Percentiles rank a stretch among this genome's conserved stretches.
Conservation (phyloP, 2,113 vertebrate genomes). For the Lepisosteus oculatus region DNA sequence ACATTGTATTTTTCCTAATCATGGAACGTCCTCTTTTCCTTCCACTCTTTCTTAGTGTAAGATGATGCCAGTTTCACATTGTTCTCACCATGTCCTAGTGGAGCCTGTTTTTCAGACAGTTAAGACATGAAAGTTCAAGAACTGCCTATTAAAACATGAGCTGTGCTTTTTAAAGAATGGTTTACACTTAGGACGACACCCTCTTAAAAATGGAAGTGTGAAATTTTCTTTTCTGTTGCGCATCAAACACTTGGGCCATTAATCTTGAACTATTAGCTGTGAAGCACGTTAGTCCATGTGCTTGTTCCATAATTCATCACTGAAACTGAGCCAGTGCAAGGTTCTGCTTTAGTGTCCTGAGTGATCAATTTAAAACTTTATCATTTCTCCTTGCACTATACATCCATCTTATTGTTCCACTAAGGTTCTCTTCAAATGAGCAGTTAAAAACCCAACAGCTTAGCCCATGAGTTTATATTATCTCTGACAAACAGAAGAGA, state of each 20-base stretch:
- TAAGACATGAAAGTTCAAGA: constrained; percentile 25
- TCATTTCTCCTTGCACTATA: constrained; percentile 1
- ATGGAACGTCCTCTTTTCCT: too few relatives aligned
- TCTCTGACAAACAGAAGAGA: constrained; percentile 34
- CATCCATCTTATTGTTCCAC: constrained; percentile 19
- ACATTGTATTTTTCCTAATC: too few relatives aligned
- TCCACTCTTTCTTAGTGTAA: too few relatives aligned
- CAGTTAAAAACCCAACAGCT: constrained; percentile 15
- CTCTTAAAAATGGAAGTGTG: constrained; percentile 14
- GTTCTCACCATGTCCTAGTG: too few relatives aligned
- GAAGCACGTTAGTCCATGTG: constrained; percentile 13
- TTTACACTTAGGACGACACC: neutral
- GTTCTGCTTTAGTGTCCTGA: neutral
- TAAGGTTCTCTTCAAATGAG: constrained; percentile 18
- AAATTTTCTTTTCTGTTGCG: constrained; percentile 22
- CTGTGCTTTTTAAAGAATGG: constrained; percentile 10
- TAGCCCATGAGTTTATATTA: constrained; percentile 26
- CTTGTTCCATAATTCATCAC: constrained; percentile 16
- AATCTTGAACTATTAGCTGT: constrained; percentile 26
- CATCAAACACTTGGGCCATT: constrained; percentile 26
- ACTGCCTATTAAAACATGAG: constrained; percentile 24
- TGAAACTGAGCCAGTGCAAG: neutral
- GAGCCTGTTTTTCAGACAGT: neutral
- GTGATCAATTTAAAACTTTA: constrained; percentile 17
- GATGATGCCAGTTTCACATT: too few relatives aligned